Evolutionary conservation across 1,140 invertebrate species (phyloP), one percentile per base, ranked within the genome.

Genomic region (Plutomurus gul): DNA sequence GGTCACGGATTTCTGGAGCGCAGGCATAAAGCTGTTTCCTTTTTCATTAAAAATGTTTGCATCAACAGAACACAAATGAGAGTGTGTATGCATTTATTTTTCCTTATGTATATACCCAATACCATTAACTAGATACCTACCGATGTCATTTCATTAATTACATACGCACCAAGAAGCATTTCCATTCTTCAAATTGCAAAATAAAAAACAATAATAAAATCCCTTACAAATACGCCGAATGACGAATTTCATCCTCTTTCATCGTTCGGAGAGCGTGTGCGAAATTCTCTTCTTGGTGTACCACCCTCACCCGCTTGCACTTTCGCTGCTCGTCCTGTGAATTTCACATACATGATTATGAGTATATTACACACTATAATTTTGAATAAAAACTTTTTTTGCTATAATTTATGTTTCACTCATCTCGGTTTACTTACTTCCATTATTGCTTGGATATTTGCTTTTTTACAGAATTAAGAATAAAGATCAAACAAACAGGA

Each of bases 1-100:
- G 30, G 4, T 84, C 79, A 36, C 79, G 43, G 8, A 84, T 77
- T 79, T 84, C 83, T 11, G 83, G 78, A 25, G 76, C 71, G 71
- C 81, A 82, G n/a, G 33, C 39, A 75, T 72, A 75, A 4, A 84
- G 47, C 43, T 84, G 79, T 51, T 84, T 84, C 36, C 79, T 84
- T 75, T 16, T 76, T 30, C 56, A 65, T 11, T 33, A 65, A 65
- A 30, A 65, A 33, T 65, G 18, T 65, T 65, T 65, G 16, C 27
- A 30, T 65, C 30, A 65, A 65, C 18, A 65, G 16, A 65, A 65
- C 39, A 43, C 10, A 43, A n/a, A 65, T 11, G 56, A 65, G 56
- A n/a, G n/a, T n/a, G n/a, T n/a, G n/a, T n/a, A n/a, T n/a, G n/a
- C n/a, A n/a, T n/a, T n/a, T n/a, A n/a, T n/a, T n/a, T n/a, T n/a